phyloP scores from a whole-genome alignment of 1,140 invertebrate species.

The Lasioglossum baleicum region DNA sequence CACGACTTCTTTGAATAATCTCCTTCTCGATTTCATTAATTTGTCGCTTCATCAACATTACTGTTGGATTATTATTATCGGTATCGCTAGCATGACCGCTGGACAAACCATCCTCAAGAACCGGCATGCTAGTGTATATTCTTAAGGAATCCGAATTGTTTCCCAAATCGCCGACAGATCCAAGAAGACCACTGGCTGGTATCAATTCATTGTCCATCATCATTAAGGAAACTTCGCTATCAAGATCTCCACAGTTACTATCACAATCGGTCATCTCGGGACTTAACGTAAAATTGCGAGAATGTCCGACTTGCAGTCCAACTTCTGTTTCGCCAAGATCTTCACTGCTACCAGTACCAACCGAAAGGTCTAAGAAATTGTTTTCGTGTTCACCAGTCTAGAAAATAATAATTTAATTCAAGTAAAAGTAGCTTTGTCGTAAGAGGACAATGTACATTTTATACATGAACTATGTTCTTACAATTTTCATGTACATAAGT shows the following conservation, averaged over 20 bases:
- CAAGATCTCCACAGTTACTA: conserved; percentile 91
- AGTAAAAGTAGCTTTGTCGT: neutral
- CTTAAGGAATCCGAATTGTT: conserved; percentile 81
- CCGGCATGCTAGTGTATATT: conserved; percentile 90
- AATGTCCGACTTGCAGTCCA: conserved; percentile 83
- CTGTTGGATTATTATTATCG: conserved; percentile 90
- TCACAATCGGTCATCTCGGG: conserved; percentile 98
- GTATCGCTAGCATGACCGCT: conserved; percentile 95
- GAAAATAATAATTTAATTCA: conserved; percentile 41
- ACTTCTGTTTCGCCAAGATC: conserved; percentile 85
- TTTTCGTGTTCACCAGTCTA: conserved; percentile 82
- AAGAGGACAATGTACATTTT: neutral
- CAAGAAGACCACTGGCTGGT: conserved; percentile 75
- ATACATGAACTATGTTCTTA: neutral
- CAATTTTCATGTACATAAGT: neutral
- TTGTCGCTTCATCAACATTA: conserved; percentile 87
- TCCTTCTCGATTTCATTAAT: conserved; percentile 88
- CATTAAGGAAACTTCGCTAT: conserved; percentile 89
- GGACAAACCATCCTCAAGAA: conserved; percentile 95
- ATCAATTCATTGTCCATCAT: conserved; percentile 85
- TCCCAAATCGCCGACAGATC: conserved; percentile 80
- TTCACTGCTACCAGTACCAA: conserved; percentile 85
- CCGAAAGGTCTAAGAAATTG: conserved; percentile 83
- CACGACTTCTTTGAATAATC: conserved; percentile 83
- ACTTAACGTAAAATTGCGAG: conserved; percentile 92